phyloP scores from a whole-genome alignment of 1,140 invertebrate genomes.

The Trachymyrmex septentrionalis region DNA sequence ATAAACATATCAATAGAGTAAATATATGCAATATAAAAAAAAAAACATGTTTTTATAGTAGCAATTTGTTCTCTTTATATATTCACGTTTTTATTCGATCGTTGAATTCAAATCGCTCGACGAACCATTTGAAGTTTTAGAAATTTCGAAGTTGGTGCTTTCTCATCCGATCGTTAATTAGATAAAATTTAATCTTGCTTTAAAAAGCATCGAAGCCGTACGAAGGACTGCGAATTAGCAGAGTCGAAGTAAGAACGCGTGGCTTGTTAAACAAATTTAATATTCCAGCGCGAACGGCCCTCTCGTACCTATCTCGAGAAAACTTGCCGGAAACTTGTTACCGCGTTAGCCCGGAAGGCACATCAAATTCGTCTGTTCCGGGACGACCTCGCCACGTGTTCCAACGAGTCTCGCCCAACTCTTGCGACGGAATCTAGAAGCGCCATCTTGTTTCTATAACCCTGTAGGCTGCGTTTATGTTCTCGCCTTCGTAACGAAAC shows the following conservation, averaged over 20 bases:
- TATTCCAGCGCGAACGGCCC: conserved; percentile 73
- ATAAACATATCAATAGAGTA: not conserved
- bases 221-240: conserved; percentile 54
- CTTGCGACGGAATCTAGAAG: conserved; percentile 42
- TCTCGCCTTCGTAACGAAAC: conserved; percentile 77
- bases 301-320: conserved; percentile 53
- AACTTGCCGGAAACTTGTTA: conserved; percentile 82
- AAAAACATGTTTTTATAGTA: not conserved
- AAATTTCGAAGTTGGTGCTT: conserved; percentile 21
- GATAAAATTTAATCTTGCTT: conserved; percentile 81
- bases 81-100: not conserved
- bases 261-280: conserved; percentile 84
- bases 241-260: conserved; percentile 43
- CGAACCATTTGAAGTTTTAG: not conserved
- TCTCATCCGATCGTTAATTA: conserved; percentile 70
- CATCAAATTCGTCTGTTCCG: conserved; percentile 80
- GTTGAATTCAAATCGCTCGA: not conserved
- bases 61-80: not conserved
- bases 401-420: conserved; percentile 52
- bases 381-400: conserved; percentile 39
- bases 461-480: conserved; percentile 65
- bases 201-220: conserved; percentile 53
- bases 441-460: conserved; percentile 58
- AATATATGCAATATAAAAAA: not conserved
- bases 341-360: conserved; percentile 83